These are phyloP conservation scores for Stenoptilia bipunctidactyla DNA, from an alignment of 2,888 invertebrate genomes.

Conservation along the genomic window DNA sequence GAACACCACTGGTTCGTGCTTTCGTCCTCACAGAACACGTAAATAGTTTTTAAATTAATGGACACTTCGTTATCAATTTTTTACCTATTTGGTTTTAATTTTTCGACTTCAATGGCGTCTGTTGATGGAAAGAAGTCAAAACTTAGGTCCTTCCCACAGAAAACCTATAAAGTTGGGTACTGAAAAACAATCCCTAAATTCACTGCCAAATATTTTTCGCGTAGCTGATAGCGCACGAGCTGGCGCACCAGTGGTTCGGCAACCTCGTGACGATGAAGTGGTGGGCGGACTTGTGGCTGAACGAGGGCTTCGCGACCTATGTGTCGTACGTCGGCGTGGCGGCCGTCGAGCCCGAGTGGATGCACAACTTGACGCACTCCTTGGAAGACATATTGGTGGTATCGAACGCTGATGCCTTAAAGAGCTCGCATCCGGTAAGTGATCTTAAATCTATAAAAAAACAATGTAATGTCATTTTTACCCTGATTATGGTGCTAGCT, in stretches of 20 bases:
- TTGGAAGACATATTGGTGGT: slow-evolving; percentile 71
- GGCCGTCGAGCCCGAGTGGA: slow-evolving; percentile 77
- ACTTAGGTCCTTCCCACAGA: too few relatives aligned
- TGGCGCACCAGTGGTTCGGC: slow-evolving; percentile 86
- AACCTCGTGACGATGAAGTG: slow-evolving; percentile 86
- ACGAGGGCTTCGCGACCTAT: slow-evolving; percentile 83
- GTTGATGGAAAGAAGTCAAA: too few relatives aligned
- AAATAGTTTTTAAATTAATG: too few relatives aligned
- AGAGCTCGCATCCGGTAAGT: slow-evolving; percentile 83
- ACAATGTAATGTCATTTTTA: too few relatives aligned
- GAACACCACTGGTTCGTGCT: too few relatives aligned
- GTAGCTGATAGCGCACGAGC: slow-evolving; percentile 78
- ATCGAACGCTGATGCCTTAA: slow-evolving; percentile 77
- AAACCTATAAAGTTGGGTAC: too few relatives aligned
- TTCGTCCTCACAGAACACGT: too few relatives aligned
- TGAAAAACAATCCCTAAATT: too few relatives aligned
- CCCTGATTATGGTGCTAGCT: too few relatives aligned
- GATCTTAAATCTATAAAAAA: background rate
- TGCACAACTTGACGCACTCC: slow-evolving; percentile 68
- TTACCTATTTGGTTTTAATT: too few relatives aligned
- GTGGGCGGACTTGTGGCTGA: slow-evolving; percentile 87
- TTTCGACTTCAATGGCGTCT: too few relatives aligned
- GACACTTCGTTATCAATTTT: too few relatives aligned
- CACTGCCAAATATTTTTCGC: background rate
- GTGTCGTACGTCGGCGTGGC: slow-evolving; percentile 72